Evolutionary conservation across 2,797 vertebrate genomes (phyloP).

Genomic region (Botia kubotai): DNA sequence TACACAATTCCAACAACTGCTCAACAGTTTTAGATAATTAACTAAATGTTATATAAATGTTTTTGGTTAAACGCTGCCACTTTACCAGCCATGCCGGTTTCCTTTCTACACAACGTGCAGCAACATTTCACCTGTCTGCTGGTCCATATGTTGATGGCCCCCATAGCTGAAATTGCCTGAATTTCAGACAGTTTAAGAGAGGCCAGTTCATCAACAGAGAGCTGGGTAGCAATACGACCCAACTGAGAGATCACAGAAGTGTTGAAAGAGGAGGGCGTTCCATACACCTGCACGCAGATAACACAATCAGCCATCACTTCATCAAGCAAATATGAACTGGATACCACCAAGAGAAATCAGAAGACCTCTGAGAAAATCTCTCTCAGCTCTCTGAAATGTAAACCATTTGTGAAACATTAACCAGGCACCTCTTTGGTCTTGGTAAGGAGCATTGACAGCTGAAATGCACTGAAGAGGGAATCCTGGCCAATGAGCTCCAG

Average conservation of each 20-base stretch:
- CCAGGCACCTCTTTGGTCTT: conserved; percentile 75
- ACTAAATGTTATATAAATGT: no score
- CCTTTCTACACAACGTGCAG: not conserved
- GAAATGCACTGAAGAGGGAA: conserved; percentile 68
- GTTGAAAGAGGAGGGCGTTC: conserved; percentile 70
- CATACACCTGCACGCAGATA: conserved; percentile 70
- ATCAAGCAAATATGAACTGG: not conserved
- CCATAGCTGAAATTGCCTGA: conserved; percentile 71
- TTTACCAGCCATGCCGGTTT: no score
- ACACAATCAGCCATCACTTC: not conserved
- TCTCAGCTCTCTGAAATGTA: no score
- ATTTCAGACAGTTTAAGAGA: conserved; percentile 70
- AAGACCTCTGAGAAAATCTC: not conserved
- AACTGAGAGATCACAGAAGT: conserved; percentile 77
- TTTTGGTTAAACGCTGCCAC: no score
- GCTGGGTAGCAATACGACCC: conserved; percentile 68
- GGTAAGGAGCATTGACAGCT: conserved; percentile 69
- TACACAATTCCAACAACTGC: no score
- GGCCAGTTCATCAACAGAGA: conserved; percentile 74
- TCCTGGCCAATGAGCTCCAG: conserved; percentile 81
- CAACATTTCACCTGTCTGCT: conserved; percentile 72
- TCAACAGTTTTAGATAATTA: no score
- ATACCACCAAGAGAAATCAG: no score
- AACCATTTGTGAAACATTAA: not conserved
- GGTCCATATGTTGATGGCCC: conserved; percentile 71